These are phyloP conservation scores for Trematocara unimaculatum DNA, from an alignment of 2,113 vertebrate genomes.

Conservation along the genomic window DNA sequence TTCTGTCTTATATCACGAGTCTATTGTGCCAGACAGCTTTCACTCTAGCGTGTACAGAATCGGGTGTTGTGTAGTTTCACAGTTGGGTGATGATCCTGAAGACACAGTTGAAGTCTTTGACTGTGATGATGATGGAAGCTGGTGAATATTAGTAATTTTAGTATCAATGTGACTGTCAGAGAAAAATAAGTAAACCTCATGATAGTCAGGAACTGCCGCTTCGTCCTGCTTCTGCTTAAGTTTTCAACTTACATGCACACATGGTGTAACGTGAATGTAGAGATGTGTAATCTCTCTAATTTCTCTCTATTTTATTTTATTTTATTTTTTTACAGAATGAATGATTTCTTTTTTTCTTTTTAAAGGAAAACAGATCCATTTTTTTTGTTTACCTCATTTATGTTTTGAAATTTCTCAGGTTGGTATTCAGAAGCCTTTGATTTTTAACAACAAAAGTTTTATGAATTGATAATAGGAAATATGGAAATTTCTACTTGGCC, in stretches of 20 bases:
- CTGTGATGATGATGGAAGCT: background rate
- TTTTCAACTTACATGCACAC: conserved; percentile 26
- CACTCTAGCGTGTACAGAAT: background rate
- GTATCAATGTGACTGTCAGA: background rate
- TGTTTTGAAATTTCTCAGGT: conserved; percentile 10
- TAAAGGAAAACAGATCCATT: background rate
- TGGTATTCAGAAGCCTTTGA: background rate
- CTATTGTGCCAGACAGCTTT: background rate
- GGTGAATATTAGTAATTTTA: background rate
- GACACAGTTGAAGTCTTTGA: background rate
- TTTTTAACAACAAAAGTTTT: conserved; percentile 7
- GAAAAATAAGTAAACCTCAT: background rate
- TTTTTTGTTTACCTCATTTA: conserved; percentile 2
- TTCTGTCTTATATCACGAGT: background rate
- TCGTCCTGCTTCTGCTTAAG: conserved; percentile 21
- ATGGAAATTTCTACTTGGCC: background rate
- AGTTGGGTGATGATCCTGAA: background rate
- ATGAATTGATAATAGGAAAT: background rate
- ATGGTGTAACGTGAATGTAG: conserved; percentile 45
- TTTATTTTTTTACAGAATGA: background rate
- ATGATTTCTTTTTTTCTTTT: conserved; percentile 4
- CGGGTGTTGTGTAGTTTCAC: background rate
- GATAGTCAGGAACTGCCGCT: background rate
- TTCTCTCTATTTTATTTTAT: background rate
- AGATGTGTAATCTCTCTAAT: conserved; percentile 49